Base-by-base conservation (phyloP, 2,888 invertebrate genomes). In the Lymantria monacha region DNA sequence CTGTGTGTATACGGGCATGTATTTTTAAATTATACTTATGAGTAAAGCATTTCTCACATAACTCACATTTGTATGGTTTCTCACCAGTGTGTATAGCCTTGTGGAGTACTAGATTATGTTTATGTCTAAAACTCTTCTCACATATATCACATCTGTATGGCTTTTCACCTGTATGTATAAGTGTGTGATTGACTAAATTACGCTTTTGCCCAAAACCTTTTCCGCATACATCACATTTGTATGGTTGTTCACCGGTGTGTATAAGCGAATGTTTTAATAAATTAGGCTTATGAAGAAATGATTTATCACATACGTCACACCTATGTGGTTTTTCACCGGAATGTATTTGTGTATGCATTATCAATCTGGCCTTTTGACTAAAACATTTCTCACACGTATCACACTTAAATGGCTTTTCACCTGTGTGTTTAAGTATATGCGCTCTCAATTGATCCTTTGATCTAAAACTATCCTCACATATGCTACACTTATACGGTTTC, bases 41-140 rank as follows among this genome's bases (percentile, higher is more conserved):
- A 30, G 33, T 12, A 7, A 48, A 46, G n/a, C 22, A 7, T 15
- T 36, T 46, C 13, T 2, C 12, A 30, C 53, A 53, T 10, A 41
- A n/a, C 15, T 46, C 30, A 46, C 53, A 53, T 10, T 30, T 7
- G 44, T 10, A 50, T 0, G 53, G 53, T 46, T 50, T 53, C 15
- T 44, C 44, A 22, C 47, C 49, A n/a, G 46, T 53, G 12, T 53
- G 53, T 36, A 22, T 42, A 7, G 41, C 31, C n/a, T 38, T 22
- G 30, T 53, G 53, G 9, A 10, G 42, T 14, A 42, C 49, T 11
- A 49, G 15, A 11, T 31, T n/a, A 30, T 40, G 36, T 11, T 37
- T 44, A 1, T 12, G 37, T 36, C 31, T 54, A 9, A 48, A 46
- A 41, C 41, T 15, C n/a, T 49, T 46, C 0, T 22, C 30, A 22